Evolutionary conservation across 1,140 invertebrate species (phyloP).

Genomic region (Coelopa frigida): DNA sequence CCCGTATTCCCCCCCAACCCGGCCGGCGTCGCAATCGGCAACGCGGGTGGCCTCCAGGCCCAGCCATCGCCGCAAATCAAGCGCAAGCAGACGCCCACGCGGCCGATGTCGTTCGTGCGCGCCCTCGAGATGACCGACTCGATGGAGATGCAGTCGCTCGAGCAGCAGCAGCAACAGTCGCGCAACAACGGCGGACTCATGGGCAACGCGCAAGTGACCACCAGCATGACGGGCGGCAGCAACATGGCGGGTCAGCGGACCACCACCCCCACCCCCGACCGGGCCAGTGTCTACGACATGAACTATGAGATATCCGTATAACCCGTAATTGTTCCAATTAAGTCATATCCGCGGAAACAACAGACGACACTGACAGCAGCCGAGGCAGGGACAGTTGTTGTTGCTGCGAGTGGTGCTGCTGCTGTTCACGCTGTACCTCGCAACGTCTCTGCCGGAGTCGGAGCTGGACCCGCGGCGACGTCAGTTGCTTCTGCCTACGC

Average conservation of each 20-base stretch:
- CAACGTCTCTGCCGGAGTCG: conserved; percentile 4
- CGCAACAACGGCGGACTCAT: conserved; percentile 26
- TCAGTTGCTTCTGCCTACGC: conserved; percentile 28
- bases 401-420: conserved; percentile 5
- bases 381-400: conserved; percentile 9
- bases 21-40: too few species aligned
- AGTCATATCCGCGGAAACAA: conserved; percentile 6
- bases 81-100: conserved; percentile 51
- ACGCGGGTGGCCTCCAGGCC: conserved; percentile 46
- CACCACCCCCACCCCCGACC: conserved; percentile 64
- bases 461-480: conserved; percentile 1
- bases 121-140: conserved; percentile 85
- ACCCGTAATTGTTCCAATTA: conserved; percentile 40
- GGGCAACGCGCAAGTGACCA: conserved; percentile 6
- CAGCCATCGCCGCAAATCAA: conserved; percentile 60
- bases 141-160: conserved; percentile 57
- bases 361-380: conserved; percentile 7
- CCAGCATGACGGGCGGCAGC: conserved; percentile 6
- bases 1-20: conserved; percentile 58
- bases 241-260: conserved; percentile 24
- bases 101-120: conserved; percentile 88
- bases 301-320: conserved; percentile 91
- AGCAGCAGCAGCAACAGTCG: conserved; percentile 28
- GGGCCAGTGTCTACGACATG: conserved; percentile 87
- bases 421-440: conserved; percentile 4